A percentile compares a stretch with the other conserved stretches of the same genome.
These are phyloP conservation scores for Onthophagus taurus DNA, from an alignment of 1,140 invertebrate species.

Conservation along the genomic window DNA sequence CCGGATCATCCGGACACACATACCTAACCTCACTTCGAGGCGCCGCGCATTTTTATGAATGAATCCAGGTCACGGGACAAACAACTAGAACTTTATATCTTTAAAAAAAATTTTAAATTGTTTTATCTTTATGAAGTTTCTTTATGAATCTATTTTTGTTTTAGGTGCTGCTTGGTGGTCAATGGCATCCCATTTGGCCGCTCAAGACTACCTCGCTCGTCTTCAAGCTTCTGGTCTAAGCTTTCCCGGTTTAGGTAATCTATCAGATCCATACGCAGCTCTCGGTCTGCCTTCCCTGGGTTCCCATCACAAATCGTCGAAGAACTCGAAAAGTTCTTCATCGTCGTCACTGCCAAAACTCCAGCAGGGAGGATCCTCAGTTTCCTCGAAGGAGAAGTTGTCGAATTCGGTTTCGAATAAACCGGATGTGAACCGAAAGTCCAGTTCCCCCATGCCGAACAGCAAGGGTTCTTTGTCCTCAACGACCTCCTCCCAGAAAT, in stretches of 20 bases:
- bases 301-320: constrained; percentile 34
- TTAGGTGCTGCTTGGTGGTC: constrained; percentile 76
- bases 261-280: constrained; percentile 44
- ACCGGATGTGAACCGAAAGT: constrained; percentile 11
- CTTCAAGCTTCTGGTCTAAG: constrained; percentile 66
- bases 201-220: constrained; percentile 73
- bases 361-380: constrained; percentile 4
- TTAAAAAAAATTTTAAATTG: background rate
- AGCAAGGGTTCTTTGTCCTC: constrained; percentile 13
- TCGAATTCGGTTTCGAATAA: background rate
- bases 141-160: constrained; percentile 17
- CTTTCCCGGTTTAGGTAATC: constrained; percentile 41
- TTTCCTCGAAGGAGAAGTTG: constrained; percentile 4
- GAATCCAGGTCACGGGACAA: background rate
- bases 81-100: no score
- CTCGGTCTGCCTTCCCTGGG: constrained; percentile 36
- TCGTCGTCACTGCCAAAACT: constrained; percentile 22
- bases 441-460: constrained; percentile 16
- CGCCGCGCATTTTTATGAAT: constrained; percentile 7
- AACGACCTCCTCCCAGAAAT: constrained; percentile 18
- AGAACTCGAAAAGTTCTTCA: constrained; percentile 24
- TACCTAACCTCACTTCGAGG: constrained; percentile 10
- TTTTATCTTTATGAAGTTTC: background rate
- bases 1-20: no score
- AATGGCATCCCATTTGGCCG: constrained; percentile 75